These are phyloP conservation scores for Tachystola acroxantha DNA, from an alignment of 2,888 invertebrate species.

Conservation along the genomic window DNA sequence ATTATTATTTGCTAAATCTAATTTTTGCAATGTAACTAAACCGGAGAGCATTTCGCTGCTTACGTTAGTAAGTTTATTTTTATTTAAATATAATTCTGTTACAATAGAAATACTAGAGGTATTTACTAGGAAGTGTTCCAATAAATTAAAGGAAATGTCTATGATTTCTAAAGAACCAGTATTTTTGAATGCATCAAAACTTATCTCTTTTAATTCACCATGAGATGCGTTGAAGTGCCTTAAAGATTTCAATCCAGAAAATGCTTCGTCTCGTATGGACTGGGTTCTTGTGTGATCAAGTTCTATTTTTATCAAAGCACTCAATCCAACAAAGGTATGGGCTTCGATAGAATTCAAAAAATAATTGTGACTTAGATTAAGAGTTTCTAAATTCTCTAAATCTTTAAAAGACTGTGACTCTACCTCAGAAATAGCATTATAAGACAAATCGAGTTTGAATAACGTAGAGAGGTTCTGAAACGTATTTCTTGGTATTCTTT, in stretches of 20 bases:
- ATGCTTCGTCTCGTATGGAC: constrained; percentile 11
- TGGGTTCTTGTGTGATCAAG: constrained; percentile 9
- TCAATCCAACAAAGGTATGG: constrained; percentile 11
- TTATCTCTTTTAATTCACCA: constrained; percentile 16
- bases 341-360: constrained; percentile 8
- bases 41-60: constrained; percentile 15
- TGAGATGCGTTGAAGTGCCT: constrained; percentile 15
- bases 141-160: constrained; percentile 18
- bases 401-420: constrained; percentile 13
- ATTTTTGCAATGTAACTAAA: constrained; percentile 11
- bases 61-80: constrained; percentile 17
- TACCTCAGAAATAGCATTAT: constrained; percentile 6
- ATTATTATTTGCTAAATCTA: constrained; percentile 18
- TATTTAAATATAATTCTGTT: constrained; percentile 17
- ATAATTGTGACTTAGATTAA: constrained; percentile 13
- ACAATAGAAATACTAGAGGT: constrained; percentile 13
- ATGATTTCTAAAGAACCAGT: constrained; percentile 15
- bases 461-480: constrained; percentile 1
- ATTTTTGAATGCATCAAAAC: constrained; percentile 15
- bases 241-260: constrained; percentile 10
- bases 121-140: constrained; percentile 16
- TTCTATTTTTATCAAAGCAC: constrained; percentile 6
- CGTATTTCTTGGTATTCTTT: not conserved
- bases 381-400: constrained; percentile 8
- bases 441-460: constrained; percentile 5